phyloP scores from a whole-genome alignment of 1,140 invertebrate species.

The Harpegnathos saltator region DNA sequence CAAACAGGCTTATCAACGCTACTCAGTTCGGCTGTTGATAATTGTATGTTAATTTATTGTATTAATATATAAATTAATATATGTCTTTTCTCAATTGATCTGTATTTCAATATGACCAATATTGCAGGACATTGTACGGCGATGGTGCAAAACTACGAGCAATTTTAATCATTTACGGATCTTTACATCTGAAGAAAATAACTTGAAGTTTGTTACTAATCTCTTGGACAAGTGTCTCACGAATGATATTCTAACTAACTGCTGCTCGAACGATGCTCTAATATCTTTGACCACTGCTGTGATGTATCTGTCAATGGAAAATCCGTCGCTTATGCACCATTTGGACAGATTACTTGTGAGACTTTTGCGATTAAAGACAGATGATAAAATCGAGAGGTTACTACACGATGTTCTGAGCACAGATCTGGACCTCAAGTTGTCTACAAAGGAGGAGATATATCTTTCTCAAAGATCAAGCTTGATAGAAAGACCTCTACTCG shows the following conservation, averaged over 20 bases:
- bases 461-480: constrained; percentile 67
- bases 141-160: constrained; percentile 63
- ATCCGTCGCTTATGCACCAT: constrained; percentile 50
- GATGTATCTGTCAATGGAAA: constrained; percentile 54
- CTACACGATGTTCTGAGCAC: constrained; percentile 66
- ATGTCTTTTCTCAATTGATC: constrained; percentile 2
- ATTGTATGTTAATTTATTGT: constrained; percentile 71
- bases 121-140: constrained; percentile 71
- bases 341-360: constrained; percentile 69
- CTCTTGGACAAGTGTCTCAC: constrained; percentile 77
- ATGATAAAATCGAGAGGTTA: constrained; percentile 68
- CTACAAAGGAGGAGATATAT: constrained; percentile 76
- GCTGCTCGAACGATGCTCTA: constrained; percentile 57
- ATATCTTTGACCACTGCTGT: constrained; percentile 69
- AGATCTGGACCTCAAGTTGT: constrained; percentile 66
- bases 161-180: constrained; percentile 57
- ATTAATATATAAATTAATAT: constrained; percentile 2
- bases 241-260: constrained; percentile 59
- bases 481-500: constrained; percentile 78
- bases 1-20: constrained; percentile 76
- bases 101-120: constrained; percentile 20
- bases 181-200: constrained; percentile 64
- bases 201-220: constrained; percentile 55
- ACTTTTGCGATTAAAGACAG: constrained; percentile 66
- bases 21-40: constrained; percentile 75